Base-by-base conservation (phyloP, 2,797 vertebrate species). In the Choloepus didactylus region DNA sequence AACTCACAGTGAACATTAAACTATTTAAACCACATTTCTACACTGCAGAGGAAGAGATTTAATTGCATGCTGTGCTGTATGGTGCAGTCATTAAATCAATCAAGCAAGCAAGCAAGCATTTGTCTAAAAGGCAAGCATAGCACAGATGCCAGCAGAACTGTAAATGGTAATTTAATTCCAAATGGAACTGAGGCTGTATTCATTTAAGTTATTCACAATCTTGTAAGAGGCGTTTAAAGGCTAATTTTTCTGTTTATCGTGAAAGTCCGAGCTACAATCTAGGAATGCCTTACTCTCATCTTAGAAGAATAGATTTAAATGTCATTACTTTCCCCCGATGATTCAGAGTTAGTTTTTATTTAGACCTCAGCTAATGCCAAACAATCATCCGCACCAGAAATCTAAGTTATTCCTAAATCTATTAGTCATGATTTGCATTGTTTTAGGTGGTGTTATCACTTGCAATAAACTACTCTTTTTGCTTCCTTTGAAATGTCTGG, bases 91-190 rank as follows among this genome's bases (percentile, higher is more conserved):
- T 66, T 75, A 49, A 69, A 90, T 25, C 60, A 91, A 41, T 44
- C 66, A 56, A 31, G 56, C 64, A 85, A 69, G 72, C 87, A 81
- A 80, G 64, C 59, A 91, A n/a, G 59, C 38, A 29, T 49, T 92
- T 83, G 41, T 87, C 73, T 76, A n/a, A 62, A 56, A 93, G 83
- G 70, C 75, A 80, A 91, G 69, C 46, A 31, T 35, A 46, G 82
- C 66, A 59, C 60, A 82, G 87, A 94, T 96, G 93, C 86, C 51
- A 67, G 70, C 6, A 67, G 89, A 90, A 95, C 91, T 90, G 77
- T 83, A 95, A 92, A 73, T 93, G 91, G 70, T 56, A 91, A 89
- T 96, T 96, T 91, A 79, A 88, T 95, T 96, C 89, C 70, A 80
- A 92, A 89, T 83, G 76, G 95, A 95, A 95, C 93, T 92, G 60